Evolutionary conservation across 2,113 vertebrate species (phyloP).

Genomic region (Datnioides undecimradiatus): DNA sequence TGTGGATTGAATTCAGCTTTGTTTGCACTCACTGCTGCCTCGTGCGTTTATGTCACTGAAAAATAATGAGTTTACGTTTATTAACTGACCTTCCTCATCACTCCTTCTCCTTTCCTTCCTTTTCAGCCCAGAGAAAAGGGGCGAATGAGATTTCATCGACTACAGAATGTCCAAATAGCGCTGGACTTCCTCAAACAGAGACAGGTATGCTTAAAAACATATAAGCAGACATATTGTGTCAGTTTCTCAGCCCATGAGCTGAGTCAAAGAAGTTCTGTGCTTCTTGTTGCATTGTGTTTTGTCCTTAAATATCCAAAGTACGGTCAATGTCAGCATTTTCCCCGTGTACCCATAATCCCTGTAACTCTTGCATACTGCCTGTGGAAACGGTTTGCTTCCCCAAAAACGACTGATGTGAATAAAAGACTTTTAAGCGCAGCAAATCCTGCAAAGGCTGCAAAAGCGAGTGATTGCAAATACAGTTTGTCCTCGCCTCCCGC

Average conservation of each 20-base stretch:
- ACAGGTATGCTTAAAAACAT: conserved; percentile 76
- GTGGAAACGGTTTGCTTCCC: not conserved
- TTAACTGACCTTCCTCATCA: not conserved
- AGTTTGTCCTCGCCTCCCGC: too few species aligned
- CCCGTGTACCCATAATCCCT: not conserved
- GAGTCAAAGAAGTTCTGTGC: not conserved
- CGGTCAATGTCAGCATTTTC: not conserved
- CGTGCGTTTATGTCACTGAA: conserved; percentile 31
- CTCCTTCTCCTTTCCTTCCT: conserved; percentile 11
- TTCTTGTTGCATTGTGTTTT: not conserved
- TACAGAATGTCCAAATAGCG: conserved; percentile 86
- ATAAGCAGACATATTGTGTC: not conserved
- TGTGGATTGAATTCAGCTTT: conserved; percentile 44
- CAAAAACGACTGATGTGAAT: not conserved
- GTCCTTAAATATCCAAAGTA: too few species aligned
- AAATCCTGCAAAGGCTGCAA: not conserved
- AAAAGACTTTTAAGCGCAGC: not conserved
- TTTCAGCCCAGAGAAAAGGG: conserved; percentile 86
- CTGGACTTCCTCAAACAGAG: conserved; percentile 87
- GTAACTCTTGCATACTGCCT: not conserved
- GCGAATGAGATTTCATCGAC: conserved; percentile 86
- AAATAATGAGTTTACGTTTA: not conserved
- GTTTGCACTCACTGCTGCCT: conserved; percentile 48
- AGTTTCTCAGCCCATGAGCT: not conserved
- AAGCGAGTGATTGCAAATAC: not conserved